Evolutionary conservation across 2,888 invertebrate genomes (phyloP).

Genomic region (Diadromus collaris): DNA sequence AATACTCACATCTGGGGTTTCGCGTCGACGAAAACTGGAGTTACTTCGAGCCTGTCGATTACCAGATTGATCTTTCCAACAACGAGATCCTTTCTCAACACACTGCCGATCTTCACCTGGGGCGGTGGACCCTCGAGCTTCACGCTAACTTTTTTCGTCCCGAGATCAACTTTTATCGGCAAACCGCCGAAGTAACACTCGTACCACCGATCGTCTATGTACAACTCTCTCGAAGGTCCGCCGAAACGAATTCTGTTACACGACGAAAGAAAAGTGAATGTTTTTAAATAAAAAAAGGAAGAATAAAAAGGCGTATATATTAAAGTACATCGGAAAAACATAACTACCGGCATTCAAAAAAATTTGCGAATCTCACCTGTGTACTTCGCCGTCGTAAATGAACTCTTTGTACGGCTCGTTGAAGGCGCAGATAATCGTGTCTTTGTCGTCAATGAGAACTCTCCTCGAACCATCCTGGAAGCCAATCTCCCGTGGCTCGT

Average conservation of each 20-base stretch:
- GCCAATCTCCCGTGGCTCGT: slow-evolving; percentile 92
- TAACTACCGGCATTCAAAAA: not conserved
- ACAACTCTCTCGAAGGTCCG: slow-evolving; percentile 94
- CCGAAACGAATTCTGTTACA: slow-evolving; percentile 89
- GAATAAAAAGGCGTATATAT: not conserved
- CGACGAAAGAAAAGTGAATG: slow-evolving; percentile 39
- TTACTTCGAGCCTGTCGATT: slow-evolving; percentile 89
- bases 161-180: slow-evolving; percentile 90
- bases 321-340: not conserved
- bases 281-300: not conserved
- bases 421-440: slow-evolving; percentile 83
- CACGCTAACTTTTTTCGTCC: slow-evolving; percentile 88
- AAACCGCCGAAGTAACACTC: slow-evolving; percentile 97
- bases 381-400: slow-evolving; percentile 86
- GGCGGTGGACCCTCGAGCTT: slow-evolving; percentile 96
- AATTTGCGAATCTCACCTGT: slow-evolving; percentile 77
- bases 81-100: slow-evolving; percentile 89
- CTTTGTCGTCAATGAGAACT: slow-evolving; percentile 89
- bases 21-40: slow-evolving; percentile 91
- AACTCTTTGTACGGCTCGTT: slow-evolving; percentile 89
- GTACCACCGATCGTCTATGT: slow-evolving; percentile 93
- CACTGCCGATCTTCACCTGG: slow-evolving; percentile 93
- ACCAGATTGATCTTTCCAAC: slow-evolving; percentile 92
- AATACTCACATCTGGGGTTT: slow-evolving; percentile 86
- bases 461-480: slow-evolving; percentile 91